Evolutionary conservation across 2,888 invertebrate genomes (phyloP), one percentile per base, ranked within the genome.

Genomic region (Eristalis tenax): DNA sequence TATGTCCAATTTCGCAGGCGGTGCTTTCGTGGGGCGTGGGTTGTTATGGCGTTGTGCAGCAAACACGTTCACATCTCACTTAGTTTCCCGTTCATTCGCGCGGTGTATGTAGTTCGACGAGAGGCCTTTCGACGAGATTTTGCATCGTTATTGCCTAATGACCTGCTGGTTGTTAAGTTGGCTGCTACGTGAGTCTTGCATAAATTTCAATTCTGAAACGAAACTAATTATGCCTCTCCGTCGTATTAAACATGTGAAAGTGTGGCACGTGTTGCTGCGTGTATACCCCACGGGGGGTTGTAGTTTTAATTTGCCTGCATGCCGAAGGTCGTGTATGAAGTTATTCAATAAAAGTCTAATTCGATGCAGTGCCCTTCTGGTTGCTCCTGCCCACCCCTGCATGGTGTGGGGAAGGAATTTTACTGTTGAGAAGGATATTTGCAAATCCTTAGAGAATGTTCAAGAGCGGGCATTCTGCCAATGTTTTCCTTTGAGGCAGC

Each of bases 1-100:
- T 73, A 80, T 68, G 66, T 66, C 35, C 73, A 59, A 70, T 79
- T 66, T 57, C 59, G 59, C 43, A 8, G 50, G 23, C 50, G n/a
- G 35, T 35, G 18, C 50, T 18, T 38, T 61, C 35, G 43, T 59
- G 50, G 23, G 59, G 18, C 26, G 4, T 6, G 32, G 32, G n/a
- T n/a, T 5, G 6, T 4, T 32, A 32, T 32, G 66, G 18, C 26
- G 4, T 43, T 40, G 40, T 40, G 66, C 40, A 8, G 43, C 23
- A n/a, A 35, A 65, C 18, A 38, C 11, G 50, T 43, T 63, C 35
- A 18, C 50, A 77, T 69, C 32, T 77, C 68, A n/a, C 50, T 56
- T 15, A 26, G 11, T 63, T 70, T 56, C 50, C 43, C 26, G 61
- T 40, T 68, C 22, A 66, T 66, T 56, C 75, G 22, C 43, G 15